These are phyloP conservation scores for Frankliniella fusca DNA, from an alignment of 2,888 invertebrate species.

Conservation along the genomic window DNA sequence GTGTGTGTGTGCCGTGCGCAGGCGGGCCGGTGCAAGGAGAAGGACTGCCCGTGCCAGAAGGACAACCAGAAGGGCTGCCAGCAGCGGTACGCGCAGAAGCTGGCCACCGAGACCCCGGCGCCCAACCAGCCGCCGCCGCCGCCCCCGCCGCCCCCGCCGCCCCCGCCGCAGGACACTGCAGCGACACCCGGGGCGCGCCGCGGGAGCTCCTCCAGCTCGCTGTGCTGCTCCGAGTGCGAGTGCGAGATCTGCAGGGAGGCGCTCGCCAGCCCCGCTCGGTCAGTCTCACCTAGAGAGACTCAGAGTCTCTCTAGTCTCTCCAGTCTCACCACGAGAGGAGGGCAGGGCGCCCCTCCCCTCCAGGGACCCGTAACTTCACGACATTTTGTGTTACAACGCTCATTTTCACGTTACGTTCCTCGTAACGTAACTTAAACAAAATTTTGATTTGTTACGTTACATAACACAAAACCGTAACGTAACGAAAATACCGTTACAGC, in stretches of 20 bases:
- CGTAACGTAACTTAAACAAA: no score
- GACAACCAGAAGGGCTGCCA: slow-evolving; percentile 18
- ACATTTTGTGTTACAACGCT: no score
- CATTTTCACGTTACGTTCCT: no score
- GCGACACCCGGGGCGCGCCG: neutral
- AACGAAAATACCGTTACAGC: no score
- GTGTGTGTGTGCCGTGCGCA: neutral
- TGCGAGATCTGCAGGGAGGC: neutral
- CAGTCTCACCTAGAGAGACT: no score
- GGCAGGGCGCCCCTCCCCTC: no score
- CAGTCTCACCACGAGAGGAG: no score
- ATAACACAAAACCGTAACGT: no score
- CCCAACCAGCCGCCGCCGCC: slow-evolving; percentile 10
- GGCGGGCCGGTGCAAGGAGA: neutral
- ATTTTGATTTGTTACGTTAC: no score
- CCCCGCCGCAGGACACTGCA: neutral
- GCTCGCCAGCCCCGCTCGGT: neutral
- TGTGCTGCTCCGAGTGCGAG: neutral
- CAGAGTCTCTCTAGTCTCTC: no score
- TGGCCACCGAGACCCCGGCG: neutral
- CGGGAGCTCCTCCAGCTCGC: neutral
- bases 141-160: neutral
- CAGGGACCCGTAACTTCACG: no score
- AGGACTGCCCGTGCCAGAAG: slow-evolving; percentile 14
- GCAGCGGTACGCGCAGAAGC: slow-evolving; percentile 13